Percentiles rank a stretch among this genome's conserved stretches.
These are phyloP conservation scores for Castor canadensis DNA, from an alignment of 2,113 vertebrate genomes.

Conservation along the genomic window DNA sequence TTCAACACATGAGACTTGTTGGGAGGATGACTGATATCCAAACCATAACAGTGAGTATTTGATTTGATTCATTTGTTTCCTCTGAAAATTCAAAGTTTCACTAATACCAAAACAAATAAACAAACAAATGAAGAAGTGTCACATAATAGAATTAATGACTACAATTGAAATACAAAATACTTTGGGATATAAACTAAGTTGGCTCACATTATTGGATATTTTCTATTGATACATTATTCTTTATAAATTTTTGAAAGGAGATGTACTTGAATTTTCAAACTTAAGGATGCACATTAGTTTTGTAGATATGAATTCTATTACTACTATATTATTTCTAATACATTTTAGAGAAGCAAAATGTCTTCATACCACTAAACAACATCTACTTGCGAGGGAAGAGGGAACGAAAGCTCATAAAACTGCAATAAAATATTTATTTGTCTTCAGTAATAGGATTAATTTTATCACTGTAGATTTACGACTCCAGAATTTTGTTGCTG, in stretches of 20 bases:
- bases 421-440: slow-evolving; percentile 89
- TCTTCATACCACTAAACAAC: slow-evolving; percentile 81
- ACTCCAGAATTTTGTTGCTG: slow-evolving; percentile 81
- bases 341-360: slow-evolving; percentile 79
- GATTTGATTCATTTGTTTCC: not conserved
- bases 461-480: slow-evolving; percentile 88
- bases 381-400: slow-evolving; percentile 79
- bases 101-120: not conserved
- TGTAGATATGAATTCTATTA: slow-evolving; percentile 78
- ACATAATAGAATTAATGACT: not conserved
- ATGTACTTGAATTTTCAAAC: slow-evolving; percentile 57
- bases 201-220: not conserved
- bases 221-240: slow-evolving; percentile 24
- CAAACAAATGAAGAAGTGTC: not conserved
- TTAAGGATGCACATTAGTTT: slow-evolving; percentile 65
- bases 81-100: not conserved
- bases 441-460: slow-evolving; percentile 86
- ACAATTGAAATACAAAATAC: not conserved
- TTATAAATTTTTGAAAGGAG: slow-evolving; percentile 42
- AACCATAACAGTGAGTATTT: not conserved
- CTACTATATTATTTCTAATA: slow-evolving; percentile 75
- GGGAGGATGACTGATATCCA: not conserved
- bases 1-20: not conserved
- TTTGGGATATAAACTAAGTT: slow-evolving; percentile 9
- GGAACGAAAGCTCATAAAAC: slow-evolving; percentile 87